Percentiles rank a stretch among this genome's conserved stretches.
Conservation (phyloP, 1,140 invertebrate species). For the Temnothorax curvispinosus region DNA sequence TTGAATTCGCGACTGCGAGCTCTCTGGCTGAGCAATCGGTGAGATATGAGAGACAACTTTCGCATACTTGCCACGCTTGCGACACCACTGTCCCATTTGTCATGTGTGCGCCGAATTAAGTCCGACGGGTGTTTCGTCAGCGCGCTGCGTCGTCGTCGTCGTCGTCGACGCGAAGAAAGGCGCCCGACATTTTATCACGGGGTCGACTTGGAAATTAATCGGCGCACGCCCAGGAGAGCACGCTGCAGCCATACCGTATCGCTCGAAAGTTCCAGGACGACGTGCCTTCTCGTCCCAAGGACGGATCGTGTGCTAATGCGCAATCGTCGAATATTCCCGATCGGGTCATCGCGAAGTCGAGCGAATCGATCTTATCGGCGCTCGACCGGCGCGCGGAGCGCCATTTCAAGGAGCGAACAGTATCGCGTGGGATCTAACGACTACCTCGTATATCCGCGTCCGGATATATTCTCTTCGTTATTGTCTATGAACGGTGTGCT, state of each 20-base stretch:
- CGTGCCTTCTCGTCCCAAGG: slow-evolving; percentile 69
- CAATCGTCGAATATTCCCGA: slow-evolving; percentile 66
- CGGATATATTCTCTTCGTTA: background rate
- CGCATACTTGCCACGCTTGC: slow-evolving; percentile 37
- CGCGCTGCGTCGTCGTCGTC: background rate
- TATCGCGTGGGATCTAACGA: background rate
- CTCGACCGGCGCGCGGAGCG: background rate
- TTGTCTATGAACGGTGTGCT: background rate
- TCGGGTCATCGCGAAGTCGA: slow-evolving; percentile 50
- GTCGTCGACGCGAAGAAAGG: slow-evolving; percentile 26
- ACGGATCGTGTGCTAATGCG: slow-evolving; percentile 61
- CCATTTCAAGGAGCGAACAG: slow-evolving; percentile 26
- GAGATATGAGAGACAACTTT: slow-evolving; percentile 45
- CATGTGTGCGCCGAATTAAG: slow-evolving; percentile 5
- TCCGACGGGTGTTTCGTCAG: slow-evolving; percentile 58
- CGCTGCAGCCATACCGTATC: slow-evolving; percentile 69
- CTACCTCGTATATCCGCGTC: background rate
- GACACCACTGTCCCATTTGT: slow-evolving; percentile 44
- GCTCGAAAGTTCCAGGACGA: slow-evolving; percentile 67
- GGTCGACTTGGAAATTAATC: slow-evolving; percentile 66
- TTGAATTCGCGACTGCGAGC: slow-evolving; percentile 28
- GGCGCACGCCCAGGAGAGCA: slow-evolving; percentile 63
- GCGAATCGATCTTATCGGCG: slow-evolving; percentile 41
- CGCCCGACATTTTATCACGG: slow-evolving; percentile 64
- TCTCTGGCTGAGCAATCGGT: slow-evolving; percentile 6